Conservation (phyloP, 2,888 invertebrate species). For the Gortyna flavago region DNA sequence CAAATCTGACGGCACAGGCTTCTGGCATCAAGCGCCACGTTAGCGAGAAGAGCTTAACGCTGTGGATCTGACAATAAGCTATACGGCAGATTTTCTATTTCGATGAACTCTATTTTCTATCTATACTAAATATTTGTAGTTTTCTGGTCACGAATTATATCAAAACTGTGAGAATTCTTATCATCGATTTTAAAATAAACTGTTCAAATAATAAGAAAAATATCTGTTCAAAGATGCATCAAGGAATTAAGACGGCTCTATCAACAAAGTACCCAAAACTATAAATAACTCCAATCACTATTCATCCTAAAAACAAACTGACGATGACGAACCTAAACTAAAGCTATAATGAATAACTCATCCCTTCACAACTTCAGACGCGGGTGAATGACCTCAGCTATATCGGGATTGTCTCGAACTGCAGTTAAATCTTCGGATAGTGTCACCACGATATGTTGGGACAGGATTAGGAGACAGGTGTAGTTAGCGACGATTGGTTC, state of each 20-base stretch:
- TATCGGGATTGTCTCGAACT: constrained; percentile 63
- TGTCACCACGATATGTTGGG: constrained; percentile 45
- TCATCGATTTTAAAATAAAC: not conserved
- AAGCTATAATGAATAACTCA: constrained; percentile 54
- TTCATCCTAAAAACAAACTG: constrained; percentile 35
- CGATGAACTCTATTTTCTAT: not conserved
- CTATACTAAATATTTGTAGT: not conserved
- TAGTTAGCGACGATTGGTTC: not conserved
- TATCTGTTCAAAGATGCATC: not conserved
- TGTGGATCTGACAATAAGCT: too few species aligned
- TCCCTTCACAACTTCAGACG: constrained; percentile 29
- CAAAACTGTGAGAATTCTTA: not conserved
- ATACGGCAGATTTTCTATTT: not conserved
- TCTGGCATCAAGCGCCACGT: not conserved
- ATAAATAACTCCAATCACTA: constrained; percentile 35
- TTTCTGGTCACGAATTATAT: not conserved
- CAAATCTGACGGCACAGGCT: constrained; percentile 27
- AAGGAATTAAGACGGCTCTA: not conserved
- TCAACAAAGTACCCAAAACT: not conserved
- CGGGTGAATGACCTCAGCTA: constrained; percentile 68
- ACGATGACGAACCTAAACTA: constrained; percentile 38
- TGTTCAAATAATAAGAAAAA: not conserved
- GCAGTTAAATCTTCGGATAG: constrained; percentile 38
- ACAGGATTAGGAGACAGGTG: constrained; percentile 13
- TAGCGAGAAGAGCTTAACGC: constrained; percentile 1